A percentile compares a stretch with the other conserved stretches of the same genome.
Conservation (phyloP, 2,888 invertebrate species). For the Archips crataeganus region DNA sequence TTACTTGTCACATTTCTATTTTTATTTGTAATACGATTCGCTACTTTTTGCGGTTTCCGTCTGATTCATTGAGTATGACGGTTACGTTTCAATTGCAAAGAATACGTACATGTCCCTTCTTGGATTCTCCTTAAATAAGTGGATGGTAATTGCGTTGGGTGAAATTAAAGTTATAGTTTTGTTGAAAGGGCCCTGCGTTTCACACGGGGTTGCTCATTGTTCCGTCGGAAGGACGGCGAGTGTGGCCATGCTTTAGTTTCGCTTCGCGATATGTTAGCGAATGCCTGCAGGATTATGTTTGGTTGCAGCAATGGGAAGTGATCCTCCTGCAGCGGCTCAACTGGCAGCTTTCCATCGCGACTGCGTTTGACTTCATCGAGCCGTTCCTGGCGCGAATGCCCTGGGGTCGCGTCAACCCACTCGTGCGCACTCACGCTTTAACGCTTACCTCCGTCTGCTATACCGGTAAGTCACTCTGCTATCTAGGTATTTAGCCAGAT, state of each 20-base stretch:
- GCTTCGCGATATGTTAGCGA: neutral
- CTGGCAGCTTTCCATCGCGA: conserved; percentile 93
- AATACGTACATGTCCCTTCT: conserved; percentile 67
- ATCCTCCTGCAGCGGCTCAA: conserved; percentile 90
- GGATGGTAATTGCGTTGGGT: conserved; percentile 52
- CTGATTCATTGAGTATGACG: conserved; percentile 79
- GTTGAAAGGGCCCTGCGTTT: conserved; percentile 51
- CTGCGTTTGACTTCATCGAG: conserved; percentile 93
- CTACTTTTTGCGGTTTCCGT: conserved; percentile 84
- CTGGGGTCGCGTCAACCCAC: conserved; percentile 86
- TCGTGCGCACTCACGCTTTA: conserved; percentile 90
- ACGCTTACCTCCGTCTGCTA: conserved; percentile 92
- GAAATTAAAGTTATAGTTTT: conserved; percentile 47
- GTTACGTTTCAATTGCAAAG: conserved; percentile 76
- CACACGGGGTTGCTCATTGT: conserved; percentile 58
- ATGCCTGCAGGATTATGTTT: conserved; percentile 42
- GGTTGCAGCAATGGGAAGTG: conserved; percentile 92
- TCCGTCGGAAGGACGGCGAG: conserved; percentile 12
- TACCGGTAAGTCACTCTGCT: conserved; percentile 87
- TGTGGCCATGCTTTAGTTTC: conserved; percentile 13
- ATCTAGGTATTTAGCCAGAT: conserved; percentile 35
- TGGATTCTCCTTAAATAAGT: conserved; percentile 55
- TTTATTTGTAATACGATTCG: conserved; percentile 73
- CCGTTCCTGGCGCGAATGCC: conserved; percentile 89
- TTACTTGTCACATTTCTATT: conserved; percentile 60